Evolutionary conservation across 1,140 invertebrate species (phyloP).

Genomic region (Leptinotarsa lineolata): DNA sequence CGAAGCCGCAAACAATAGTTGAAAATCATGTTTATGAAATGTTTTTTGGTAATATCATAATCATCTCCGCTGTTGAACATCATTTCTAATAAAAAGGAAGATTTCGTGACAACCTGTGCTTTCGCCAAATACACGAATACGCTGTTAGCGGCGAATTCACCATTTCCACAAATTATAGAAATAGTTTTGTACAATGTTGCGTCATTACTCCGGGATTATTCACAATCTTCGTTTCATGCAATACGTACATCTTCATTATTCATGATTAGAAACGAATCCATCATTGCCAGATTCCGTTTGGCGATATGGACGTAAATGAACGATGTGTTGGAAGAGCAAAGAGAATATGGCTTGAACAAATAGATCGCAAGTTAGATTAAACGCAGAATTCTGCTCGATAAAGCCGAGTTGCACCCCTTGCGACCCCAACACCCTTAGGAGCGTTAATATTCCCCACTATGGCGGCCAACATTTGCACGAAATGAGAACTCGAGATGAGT

Average conservation of each 20-base stretch:
- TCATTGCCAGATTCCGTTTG: neutral
- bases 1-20: no score
- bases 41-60: no score
- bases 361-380: constrained; percentile 55
- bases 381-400: constrained; percentile 54
- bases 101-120: no score
- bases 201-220: neutral
- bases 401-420: constrained; percentile 44
- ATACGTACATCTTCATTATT: no score
- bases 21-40: no score
- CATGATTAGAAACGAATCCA: neutral
- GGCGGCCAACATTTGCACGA: constrained; percentile 54
- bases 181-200: no score
- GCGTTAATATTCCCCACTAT: constrained; percentile 53
- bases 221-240: neutral
- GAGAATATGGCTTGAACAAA: constrained; percentile 53
- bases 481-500: constrained; percentile 56
- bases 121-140: no score
- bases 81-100: no score
- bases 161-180: no score
- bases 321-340: constrained; percentile 34
- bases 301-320: constrained; percentile 3
- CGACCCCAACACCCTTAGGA: constrained; percentile 50
- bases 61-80: no score
- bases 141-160: no score